Evolutionary conservation across 2,113 vertebrate species (phyloP).

Genomic region (Passer montanus): DNA sequence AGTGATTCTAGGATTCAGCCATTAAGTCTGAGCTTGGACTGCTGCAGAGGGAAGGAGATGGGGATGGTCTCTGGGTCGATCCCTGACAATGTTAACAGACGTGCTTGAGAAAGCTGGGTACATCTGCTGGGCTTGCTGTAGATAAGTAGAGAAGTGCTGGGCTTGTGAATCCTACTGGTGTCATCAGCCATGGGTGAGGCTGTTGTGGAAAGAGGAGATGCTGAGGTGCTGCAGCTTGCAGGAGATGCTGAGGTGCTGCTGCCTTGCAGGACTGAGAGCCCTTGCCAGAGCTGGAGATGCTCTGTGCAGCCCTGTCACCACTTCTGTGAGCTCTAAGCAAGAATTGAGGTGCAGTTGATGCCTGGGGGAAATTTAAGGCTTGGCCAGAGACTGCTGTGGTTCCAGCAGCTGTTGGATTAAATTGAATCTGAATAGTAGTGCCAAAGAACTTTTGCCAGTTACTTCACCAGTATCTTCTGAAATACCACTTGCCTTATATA

Average conservation of each 20-base stretch:
- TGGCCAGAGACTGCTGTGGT: neutral
- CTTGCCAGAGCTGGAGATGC: neutral
- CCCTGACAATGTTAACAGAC: neutral
- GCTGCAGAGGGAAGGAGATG: neutral
- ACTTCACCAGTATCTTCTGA: neutral
- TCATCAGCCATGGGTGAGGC: neutral
- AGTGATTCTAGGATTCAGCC: neutral
- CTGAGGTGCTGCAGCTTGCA: neutral
- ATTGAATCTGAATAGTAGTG: neutral
- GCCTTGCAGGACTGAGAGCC: neutral
- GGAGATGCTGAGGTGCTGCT: neutral
- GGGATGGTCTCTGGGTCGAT: neutral
- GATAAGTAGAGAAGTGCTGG: neutral
- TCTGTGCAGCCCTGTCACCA: rapidly evolving
- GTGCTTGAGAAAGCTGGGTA: neutral
- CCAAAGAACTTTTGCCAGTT: neutral
- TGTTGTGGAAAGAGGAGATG: neutral
- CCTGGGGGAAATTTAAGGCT: neutral
- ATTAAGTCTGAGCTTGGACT: neutral
- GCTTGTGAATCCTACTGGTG: neutral
- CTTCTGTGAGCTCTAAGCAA: rapidly evolving
- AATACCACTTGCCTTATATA: neutral
- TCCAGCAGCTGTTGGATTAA: neutral
- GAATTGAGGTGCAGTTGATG: neutral
- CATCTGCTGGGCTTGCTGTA: neutral